Evolutionary conservation across 2,797 vertebrate species (phyloP), one percentile per base, ranked within the genome.

Genomic region (Ateles fusciceps): DNA sequence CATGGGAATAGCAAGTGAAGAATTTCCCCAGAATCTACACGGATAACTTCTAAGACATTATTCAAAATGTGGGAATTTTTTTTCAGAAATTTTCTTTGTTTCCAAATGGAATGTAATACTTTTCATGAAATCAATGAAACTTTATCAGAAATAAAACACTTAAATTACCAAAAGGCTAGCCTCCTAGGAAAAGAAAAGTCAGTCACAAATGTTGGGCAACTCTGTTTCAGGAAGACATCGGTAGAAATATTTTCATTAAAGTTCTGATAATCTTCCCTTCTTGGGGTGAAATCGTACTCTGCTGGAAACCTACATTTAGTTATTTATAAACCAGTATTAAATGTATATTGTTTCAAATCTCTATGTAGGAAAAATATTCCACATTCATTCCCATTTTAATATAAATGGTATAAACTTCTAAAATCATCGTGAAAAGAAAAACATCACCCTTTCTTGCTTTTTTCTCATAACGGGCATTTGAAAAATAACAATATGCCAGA

Each of bases 81-180:
- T 96, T 93, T 85, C 48, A 96, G 72, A 95, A 84, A 17, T n/a
- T 95, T n/a, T 26, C 50, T 72, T 91, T 89, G n/a, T 90, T 97
- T 92, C 48, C 55, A 93, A 93, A 93, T 80, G 10, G 87, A 95
- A 95, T 76, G 91, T 87, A 95, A 96, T 52, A 44, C 19, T 61
- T 92, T 93, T 94, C 48, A 75, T 93, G 13, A 95, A 95, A 91
- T 10, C 85, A 86, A 72, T 84, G 33, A 89, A 94, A 81, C 39
- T 64, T 81, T 68, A 91, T 91, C 36, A 94, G 46, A 96, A 95
- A 92, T 57, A 42, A 95, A 95, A 85, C 17, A 87, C 91, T 96
- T 75, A 95, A 89, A 79, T 57, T 42, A 85, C 55, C 39, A 22
- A 91, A 97, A 93, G 44, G 7, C 14, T 48, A 78, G 28, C 19